A percentile compares a stretch with the other conserved stretches of the same genome.
Conservation (phyloP, 1,140 invertebrate genomes). For the Lucilia sericata region DNA sequence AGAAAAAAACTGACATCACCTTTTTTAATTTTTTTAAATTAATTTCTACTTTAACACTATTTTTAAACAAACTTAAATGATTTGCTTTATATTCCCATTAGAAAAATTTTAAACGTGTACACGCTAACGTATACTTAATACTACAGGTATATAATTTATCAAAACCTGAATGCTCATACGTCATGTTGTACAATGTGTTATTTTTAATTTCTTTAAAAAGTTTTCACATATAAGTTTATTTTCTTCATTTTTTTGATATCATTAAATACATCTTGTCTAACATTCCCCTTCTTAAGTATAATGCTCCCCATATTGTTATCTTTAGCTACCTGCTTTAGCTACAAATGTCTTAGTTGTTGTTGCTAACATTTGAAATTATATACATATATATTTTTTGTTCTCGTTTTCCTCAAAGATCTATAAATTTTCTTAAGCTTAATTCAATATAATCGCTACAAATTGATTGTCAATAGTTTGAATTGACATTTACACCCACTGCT, state of each 20-base stretch:
- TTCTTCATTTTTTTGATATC: not conserved
- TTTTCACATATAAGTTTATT: not conserved
- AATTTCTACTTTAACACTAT: too few species aligned
- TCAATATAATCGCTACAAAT: conserved; percentile 43
- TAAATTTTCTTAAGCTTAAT: conserved; percentile 43
- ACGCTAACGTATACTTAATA: conserved; percentile 1
- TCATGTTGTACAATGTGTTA: not conserved
- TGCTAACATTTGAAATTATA: not conserved
- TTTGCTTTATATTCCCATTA: too few species aligned
- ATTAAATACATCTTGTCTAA: not conserved
- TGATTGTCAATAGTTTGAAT: conserved; percentile 41
- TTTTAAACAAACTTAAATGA: too few species aligned
- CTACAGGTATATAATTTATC: not conserved
- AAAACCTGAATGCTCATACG: not conserved
- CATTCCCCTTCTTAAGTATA: not conserved
- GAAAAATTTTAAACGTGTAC: not conserved
- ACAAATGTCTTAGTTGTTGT: not conserved
- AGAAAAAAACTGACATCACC: too few species aligned
- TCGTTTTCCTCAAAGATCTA: conserved; percentile 2
- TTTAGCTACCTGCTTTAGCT: not conserved
- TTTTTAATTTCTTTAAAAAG: not conserved
- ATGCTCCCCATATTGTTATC: not conserved
- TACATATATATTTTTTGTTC: not conserved
- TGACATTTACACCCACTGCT: conserved; percentile 38
- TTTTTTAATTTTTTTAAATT: too few species aligned